Evolutionary conservation across 2,113 vertebrate species (phyloP), one percentile per base, ranked within the genome.

Genomic region (Oreotrochilus melanogaster): DNA sequence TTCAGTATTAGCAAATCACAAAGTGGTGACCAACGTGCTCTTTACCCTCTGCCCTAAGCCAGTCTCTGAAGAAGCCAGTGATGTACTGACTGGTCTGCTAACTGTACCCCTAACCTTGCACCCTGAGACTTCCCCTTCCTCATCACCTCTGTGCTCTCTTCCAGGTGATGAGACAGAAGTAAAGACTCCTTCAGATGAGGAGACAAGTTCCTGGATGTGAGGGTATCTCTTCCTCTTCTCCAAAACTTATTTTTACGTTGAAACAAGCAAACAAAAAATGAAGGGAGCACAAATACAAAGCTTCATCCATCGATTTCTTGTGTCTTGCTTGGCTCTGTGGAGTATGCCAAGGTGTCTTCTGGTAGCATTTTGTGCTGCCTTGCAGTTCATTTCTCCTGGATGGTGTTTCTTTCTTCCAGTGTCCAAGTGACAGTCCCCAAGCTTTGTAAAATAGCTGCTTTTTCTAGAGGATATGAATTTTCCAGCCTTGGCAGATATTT

Each of bases 321-420:
- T 16, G 5, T 19, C 43, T 37, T 35, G 23, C 51, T 61, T 11
- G 13, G 25, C 35, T 70, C 74, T 27, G 31, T 6, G 14, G 23
- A 74, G 23, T 15, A 21, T 50, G 45, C 39, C 27, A 5, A 33
- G 22, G 18, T 43, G 42, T 50, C 45, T 76, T 39, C 17, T 11
- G n/a, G 9, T 18, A 67, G 60, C 23, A 21, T 51, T 75, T 51
- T 23, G 27, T 48, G 57, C 39, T 0, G 0, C 39, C 64, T 58
- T 35, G 19, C 58, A 56, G 56, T 43, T 80, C 5, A 42, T 27
- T 56, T 62, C 53, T 66, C 43, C 65, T n/a, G 56, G 48, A 24
- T 2, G 9, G 19, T 5, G 48, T 35, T 58, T 61, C 31, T 72
- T 56, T 47, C 19, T 47, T 28, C 56, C 65, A 51, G 1, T 3